Base-by-base conservation (phyloP, 1,140 invertebrate species). In the Hyposmocoma kahamanoa region DNA sequence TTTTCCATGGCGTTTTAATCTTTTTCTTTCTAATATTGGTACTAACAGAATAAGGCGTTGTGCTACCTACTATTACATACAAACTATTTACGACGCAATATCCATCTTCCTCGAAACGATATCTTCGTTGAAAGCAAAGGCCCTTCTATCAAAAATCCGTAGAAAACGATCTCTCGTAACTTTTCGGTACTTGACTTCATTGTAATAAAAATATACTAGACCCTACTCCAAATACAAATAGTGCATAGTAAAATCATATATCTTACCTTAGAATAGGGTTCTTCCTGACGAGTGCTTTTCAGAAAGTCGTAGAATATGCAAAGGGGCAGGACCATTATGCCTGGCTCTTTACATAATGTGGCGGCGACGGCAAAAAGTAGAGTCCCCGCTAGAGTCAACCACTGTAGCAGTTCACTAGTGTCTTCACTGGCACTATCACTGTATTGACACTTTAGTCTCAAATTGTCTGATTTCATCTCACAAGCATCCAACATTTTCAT, bases 321-420 rank as follows among this genome's bases (percentile, higher is more conserved):
- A 20, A 97, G 90, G n/a, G 92, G 91, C 55, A 98, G 81, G 11
- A 97, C 95, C 38, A 95, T 97, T 50, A 98, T 91, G 15, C 96
- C 97, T 11, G 96, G 96, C 84, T 98, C 97, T 83, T 97, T 97
- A 82, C 93, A 94, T 34, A 97, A 86, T 69, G 95, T 94, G 28
- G 94, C 93, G 30, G 89, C 90, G 3, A 88, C 71, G 1, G 92
- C 90, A 50, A 92, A 87, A 21, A 91, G 42, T 22, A 93, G 66
- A 44, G 90, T 65, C 78, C 90, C 63, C 75, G 70, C 89, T 88
- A 91, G 65, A 86, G 88, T 72, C 78, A 87, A 41, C 86, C 82
- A 81, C 82, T 88, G 57, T 77, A 87, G 44, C 44, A 84, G 69
- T 65, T 84, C 80, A 78, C 73, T 64, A 32, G 72, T 64, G 59